Evolutionary conservation across 2,113 vertebrate species (phyloP).

Genomic region (Pituophis catenifer): DNA sequence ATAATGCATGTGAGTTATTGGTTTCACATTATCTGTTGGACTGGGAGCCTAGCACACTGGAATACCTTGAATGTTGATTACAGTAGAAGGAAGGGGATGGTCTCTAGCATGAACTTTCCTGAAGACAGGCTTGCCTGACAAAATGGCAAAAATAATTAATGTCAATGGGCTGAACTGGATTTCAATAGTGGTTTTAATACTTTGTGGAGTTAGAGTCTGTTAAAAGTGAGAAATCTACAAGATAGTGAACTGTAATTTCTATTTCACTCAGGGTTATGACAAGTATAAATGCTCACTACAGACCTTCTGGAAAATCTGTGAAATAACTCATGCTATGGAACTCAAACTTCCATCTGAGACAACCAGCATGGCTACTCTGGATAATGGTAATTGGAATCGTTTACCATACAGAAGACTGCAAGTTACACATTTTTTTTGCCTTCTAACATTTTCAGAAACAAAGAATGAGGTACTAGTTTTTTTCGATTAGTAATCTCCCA

Average conservation of each 20-base stretch:
- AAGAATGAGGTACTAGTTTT: not conserved
- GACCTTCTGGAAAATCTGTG: not conserved
- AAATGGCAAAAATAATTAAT: conserved; percentile 57
- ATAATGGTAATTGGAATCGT: not conserved
- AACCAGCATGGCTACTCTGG: not conserved
- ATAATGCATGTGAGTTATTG: not conserved
- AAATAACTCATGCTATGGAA: not conserved
- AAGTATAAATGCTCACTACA: not conserved
- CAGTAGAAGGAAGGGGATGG: conserved; percentile 73
- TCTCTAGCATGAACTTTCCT: conserved; percentile 86
- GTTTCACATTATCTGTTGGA: conserved; percentile 16
- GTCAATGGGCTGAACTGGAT: conserved; percentile 51
- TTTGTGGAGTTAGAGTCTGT: conserved; percentile 2
- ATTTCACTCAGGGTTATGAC: conserved; percentile 38
- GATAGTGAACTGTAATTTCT: conserved; percentile 55
- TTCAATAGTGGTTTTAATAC: not conserved
- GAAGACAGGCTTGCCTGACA: conserved; percentile 80
- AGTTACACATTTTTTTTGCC: not conserved
- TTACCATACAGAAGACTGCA: not conserved
- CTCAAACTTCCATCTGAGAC: not conserved
- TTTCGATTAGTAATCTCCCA: not conserved
- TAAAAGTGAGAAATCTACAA: not conserved
- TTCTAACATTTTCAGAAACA: not conserved
- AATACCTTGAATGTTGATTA: conserved; percentile 84
- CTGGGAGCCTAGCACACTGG: conserved; percentile 12